These are phyloP conservation scores for Chaetodon trifascialis DNA, from an alignment of 2,113 vertebrate genomes.

Conservation along the genomic window DNA sequence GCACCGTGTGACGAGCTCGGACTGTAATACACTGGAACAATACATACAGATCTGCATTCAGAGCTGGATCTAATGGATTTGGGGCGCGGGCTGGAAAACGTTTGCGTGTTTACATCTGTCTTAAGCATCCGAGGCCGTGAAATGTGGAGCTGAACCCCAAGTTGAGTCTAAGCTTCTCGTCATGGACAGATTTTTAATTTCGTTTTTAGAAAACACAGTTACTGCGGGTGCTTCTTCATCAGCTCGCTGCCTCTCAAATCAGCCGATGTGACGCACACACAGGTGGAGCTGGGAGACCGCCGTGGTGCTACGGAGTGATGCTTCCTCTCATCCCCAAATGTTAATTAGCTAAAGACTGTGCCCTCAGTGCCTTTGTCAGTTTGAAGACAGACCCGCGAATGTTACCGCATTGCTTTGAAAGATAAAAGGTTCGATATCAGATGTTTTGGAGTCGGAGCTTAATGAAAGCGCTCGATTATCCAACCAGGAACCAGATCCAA, in stretches of 20 bases:
- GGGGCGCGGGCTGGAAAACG: conserved; percentile 42
- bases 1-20: conserved; percentile 24
- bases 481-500: not conserved
- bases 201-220: no score
- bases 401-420: not conserved
- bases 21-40: conserved; percentile 52
- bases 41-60: conserved; percentile 49
- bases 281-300: no score
- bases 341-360: not conserved
- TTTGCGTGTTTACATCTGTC: conserved; percentile 45
- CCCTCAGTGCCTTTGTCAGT: no score
- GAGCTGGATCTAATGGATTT: conserved; percentile 64
- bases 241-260: no score
- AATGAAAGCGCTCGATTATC: not conserved
- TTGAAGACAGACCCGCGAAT: no score
- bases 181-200: not conserved
- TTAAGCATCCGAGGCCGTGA: conserved; percentile 1
- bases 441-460: not conserved
- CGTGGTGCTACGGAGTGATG: not conserved
- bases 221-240: no score
- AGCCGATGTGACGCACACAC: no score
- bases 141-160: not conserved
- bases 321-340: not conserved
- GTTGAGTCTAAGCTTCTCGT: not conserved
- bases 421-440: not conserved